Base-by-base conservation (phyloP, 2,113 vertebrate genomes). In the Boleophthalmus pectinirostris region DNA sequence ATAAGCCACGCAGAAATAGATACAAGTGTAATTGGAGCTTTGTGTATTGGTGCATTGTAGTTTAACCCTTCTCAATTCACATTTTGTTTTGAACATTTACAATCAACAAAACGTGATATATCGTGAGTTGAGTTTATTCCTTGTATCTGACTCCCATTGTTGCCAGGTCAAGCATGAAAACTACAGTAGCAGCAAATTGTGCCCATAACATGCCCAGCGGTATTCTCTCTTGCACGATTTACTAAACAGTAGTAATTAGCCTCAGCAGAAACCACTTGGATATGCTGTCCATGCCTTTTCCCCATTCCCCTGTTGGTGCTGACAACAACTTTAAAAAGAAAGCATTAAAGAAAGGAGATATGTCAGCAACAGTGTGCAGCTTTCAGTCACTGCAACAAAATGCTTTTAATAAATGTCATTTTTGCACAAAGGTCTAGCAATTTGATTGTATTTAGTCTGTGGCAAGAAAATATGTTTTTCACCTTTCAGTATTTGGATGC, bases 281-380 rank as follows among this genome's bases (percentile, higher is more conserved):
- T 69, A 64, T 53, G 25, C 18, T 66, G 38, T 18, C 54, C 21
- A n/a, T 14, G 72, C 54, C 47, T 53, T 53, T 2, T 16, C 68
- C 43, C 73, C 66, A 49, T 71, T 38, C 23, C 69, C 35, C 75
- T 72, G 54, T 77, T 38, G n/a, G 54, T 70, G 70, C 58, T 69
- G 69, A 84, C 1, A 24, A 35, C 67, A 24, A 35, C 67, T 58
- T 21, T 60, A 73, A 21, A 56, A 23, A 66, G 14, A 25, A 60
- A 60, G 13, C 57, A 2, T 60, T 60, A 23, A 60, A 72, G 79
- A 81, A 74, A 74, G 68, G 79, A 70, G 77, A 80, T 70, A 63
- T 53, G 82, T 85, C 80, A 81, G 74, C 64, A 77, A 66, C 7
- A 13, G 24, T 60, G 16, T 23, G 23, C 56, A 61, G 53, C 60